Conservation (phyloP, 2,113 vertebrate species). For the Tragelaphus strepsiceros region DNA sequence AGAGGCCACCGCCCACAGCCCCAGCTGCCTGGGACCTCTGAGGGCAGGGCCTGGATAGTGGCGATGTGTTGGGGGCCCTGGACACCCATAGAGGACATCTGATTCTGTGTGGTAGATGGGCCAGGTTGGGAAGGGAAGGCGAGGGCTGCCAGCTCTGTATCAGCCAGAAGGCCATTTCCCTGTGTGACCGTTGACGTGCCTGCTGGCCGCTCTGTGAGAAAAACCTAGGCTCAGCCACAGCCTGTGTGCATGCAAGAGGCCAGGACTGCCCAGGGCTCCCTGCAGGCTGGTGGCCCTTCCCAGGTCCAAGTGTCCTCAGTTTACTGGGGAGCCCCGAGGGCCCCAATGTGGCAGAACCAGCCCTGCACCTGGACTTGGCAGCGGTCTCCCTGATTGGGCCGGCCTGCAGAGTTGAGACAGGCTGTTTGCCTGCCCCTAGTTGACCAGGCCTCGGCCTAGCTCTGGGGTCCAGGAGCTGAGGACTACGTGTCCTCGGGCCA, state of each 20-base stretch:
- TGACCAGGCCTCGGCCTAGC: not conserved
- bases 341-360: not conserved
- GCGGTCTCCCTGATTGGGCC: not conserved
- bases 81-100: not conserved
- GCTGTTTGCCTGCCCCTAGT: rapidly evolving
- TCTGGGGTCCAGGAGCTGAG: not conserved
- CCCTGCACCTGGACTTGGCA: not conserved
- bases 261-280: not conserved
- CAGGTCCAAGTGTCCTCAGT: not conserved
- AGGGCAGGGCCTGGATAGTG: not conserved
- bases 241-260: rapidly evolving
- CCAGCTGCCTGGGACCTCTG: not conserved
- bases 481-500: not conserved
- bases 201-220: rapidly evolving
- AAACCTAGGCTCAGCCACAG: not conserved
- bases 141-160: not conserved
- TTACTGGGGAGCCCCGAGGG: not conserved
- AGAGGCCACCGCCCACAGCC: not conserved
- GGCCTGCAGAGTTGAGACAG: not conserved
- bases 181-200: not conserved
- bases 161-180: not conserved
- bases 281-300: not conserved
- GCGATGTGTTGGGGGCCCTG: not conserved
- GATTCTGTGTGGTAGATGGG: not conserved
- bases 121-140: not conserved